Percentiles rank a stretch among this genome's conserved stretches.
Conservation (phyloP, 1,140 invertebrate species). For the Drosophila ohnishii region DNA sequence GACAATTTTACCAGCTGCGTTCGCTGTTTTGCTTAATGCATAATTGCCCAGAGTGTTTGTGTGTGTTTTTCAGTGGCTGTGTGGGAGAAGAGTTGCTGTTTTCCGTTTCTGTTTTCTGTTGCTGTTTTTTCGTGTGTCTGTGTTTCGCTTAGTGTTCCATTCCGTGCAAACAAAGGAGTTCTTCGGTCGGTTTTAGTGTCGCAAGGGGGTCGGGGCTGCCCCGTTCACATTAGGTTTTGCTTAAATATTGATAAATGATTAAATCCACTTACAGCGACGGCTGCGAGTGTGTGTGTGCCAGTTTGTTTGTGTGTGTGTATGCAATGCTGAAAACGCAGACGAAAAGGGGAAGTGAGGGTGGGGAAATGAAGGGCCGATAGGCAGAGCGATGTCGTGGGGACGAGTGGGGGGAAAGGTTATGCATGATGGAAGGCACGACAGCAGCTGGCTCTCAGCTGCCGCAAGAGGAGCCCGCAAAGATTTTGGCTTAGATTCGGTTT, state of each 20-base stretch:
- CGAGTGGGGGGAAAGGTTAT: constrained; percentile 37
- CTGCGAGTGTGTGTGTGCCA: constrained; percentile 21
- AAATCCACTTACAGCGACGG: constrained; percentile 22
- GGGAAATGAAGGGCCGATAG: constrained; percentile 11
- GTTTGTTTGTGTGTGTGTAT: constrained; percentile 40
- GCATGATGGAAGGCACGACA: constrained; percentile 41
- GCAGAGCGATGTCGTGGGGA: not conserved
- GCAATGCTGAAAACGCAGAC: constrained; percentile 47
- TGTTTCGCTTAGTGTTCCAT: constrained; percentile 29
- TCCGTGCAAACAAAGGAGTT: constrained; percentile 73
- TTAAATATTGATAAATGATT: constrained; percentile 59
- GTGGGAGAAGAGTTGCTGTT: constrained; percentile 22
- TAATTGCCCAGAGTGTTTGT: constrained; percentile 8
- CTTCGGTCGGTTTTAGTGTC: constrained; percentile 20
- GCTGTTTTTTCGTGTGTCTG: constrained; percentile 34
- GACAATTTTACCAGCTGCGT: constrained; percentile 16
- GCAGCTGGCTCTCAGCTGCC: constrained; percentile 36
- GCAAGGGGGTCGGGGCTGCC: constrained; percentile 3
- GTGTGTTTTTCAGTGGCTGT: constrained; percentile 8
- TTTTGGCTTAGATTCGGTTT: constrained; percentile 23
- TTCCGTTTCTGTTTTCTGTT: constrained; percentile 16
- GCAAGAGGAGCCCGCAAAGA: constrained; percentile 38
- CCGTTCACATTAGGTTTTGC: constrained; percentile 35
- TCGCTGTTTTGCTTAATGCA: constrained; percentile 5
- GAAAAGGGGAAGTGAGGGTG: constrained; percentile 6